Base-by-base conservation (phyloP, 2,888 invertebrate species). In the Agrotis clavis region DNA sequence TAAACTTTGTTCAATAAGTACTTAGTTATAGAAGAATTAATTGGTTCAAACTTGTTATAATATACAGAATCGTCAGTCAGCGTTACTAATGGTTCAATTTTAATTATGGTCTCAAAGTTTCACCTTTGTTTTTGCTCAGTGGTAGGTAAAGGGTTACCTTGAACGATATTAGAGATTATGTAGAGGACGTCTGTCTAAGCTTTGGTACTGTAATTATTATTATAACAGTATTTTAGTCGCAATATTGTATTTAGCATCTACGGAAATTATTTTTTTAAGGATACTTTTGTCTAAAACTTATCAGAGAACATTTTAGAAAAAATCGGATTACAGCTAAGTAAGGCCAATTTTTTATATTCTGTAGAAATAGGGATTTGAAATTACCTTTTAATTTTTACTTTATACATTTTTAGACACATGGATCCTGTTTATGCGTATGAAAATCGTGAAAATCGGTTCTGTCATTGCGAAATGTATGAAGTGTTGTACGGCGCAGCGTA, bases 21-120 rank as follows among this genome's bases (percentile, higher is more conserved):
- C 79, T 79, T 82, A 75, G 82, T 79, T 82, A 75, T 66, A 59
- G 70, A 80, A 84, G 79, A 84, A 82, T 80, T 82, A 85, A 86
- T 84, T 82, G 75, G 74, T 67, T 45, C 65, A 48, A 77, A 82
- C 60, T 81, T 73, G 57, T 80, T 76, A 74, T 65, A 74, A 79
- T 70, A 67, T 63, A 72, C 65, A 76, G 65, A 63, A 51, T 67
- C 66, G 73, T 69, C 65, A 74, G 74, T 53, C 74, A 72, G 67
- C 64, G 71, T 76, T 41, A 69, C 70, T 72, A 74, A 74, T 66
- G 62, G 56, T 48, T 41, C 51, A 51, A 25, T 78, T 81, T 81
- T 81, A 71, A 78, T 81, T 71, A 78, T 78, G 59, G 65, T 61
- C 71, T 53, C 19, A 48, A 65, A 73, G 60, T 61, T 57, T 51